A percentile compares a stretch with the other conserved stretches of the same genome.
Evolutionary conservation across 64 coral and sea anemone genomes (phyloP).

Genomic region (Trachythela sp.): DNA sequence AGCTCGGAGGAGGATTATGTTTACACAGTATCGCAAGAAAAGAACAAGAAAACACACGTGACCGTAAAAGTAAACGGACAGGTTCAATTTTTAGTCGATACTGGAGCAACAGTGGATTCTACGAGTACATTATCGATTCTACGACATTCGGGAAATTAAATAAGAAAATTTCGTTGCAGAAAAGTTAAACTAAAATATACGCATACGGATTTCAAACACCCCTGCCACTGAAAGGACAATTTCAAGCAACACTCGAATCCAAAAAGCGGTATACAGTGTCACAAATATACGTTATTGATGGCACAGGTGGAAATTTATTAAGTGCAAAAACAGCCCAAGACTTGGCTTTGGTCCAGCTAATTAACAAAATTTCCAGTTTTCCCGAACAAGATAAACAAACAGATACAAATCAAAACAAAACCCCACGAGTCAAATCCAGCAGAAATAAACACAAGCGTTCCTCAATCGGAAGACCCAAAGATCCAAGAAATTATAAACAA

Average conservation of each 20-base stretch:
- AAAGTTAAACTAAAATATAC: not conserved
- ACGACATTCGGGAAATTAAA: not conserved
- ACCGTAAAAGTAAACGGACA: too few relatives aligned
- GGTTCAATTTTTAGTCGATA: too few relatives aligned
- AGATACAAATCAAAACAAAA: not conserved
- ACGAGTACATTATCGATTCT: constrained; percentile 15
- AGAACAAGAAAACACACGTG: too few relatives aligned
- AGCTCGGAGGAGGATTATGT: too few relatives aligned
- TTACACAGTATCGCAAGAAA: too few relatives aligned
- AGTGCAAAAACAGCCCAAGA: constrained; percentile 33
- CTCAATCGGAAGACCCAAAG: not conserved
- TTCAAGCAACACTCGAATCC: too few relatives aligned
- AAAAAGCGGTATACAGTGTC: constrained; percentile 9
- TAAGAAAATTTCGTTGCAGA: not conserved
- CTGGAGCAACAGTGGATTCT: constrained; percentile 7
- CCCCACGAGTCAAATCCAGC: not conserved
- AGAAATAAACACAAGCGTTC: not conserved
- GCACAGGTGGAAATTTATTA: constrained; percentile 19
- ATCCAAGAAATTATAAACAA: constrained; percentile 21
- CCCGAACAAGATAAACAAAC: not conserved
- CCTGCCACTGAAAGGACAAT: too few relatives aligned
- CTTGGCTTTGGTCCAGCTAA: not conserved
- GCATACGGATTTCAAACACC: not conserved
- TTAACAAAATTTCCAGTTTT: not conserved
- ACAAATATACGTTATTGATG: constrained; percentile 14